Evolutionary conservation across 2,113 vertebrate species (phyloP).

Genomic region (Microtus montanus): DNA sequence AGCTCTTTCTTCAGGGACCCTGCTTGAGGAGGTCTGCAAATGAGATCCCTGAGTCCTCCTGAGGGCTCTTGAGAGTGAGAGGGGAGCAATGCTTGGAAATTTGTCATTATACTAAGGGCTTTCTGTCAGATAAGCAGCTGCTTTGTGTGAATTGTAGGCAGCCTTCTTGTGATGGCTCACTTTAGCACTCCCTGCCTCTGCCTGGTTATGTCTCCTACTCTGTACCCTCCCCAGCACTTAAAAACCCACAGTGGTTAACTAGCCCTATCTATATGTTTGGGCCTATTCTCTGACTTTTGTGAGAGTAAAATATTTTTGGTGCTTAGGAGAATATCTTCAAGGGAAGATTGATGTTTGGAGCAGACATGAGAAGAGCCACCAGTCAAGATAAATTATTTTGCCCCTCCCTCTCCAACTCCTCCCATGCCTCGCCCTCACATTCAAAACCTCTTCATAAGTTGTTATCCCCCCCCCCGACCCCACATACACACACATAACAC

Average conservation of each 20-base stretch:
- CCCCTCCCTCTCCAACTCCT: neutral
- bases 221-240: neutral
- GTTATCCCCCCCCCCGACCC: neutral
- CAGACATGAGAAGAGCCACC: neutral
- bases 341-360: neutral
- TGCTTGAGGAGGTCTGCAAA: neutral
- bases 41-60: neutral
- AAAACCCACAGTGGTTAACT: neutral
- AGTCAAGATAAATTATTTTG: neutral
- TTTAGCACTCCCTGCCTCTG: neutral
- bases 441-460: neutral
- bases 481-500: neutral
- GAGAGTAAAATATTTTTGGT: neutral
- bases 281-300: neutral
- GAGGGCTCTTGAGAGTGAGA: neutral
- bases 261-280: neutral
- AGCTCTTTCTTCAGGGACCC: neutral
- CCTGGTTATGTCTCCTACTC: neutral
- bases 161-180: neutral
- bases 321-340: neutral
- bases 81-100: neutral
- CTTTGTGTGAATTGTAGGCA: neutral
- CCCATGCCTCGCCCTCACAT: neutral
- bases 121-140: neutral
- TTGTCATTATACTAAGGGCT: neutral